Evolutionary conservation across 2,888 invertebrate genomes (phyloP).

Genomic region (Gryllus longicercus): DNA sequence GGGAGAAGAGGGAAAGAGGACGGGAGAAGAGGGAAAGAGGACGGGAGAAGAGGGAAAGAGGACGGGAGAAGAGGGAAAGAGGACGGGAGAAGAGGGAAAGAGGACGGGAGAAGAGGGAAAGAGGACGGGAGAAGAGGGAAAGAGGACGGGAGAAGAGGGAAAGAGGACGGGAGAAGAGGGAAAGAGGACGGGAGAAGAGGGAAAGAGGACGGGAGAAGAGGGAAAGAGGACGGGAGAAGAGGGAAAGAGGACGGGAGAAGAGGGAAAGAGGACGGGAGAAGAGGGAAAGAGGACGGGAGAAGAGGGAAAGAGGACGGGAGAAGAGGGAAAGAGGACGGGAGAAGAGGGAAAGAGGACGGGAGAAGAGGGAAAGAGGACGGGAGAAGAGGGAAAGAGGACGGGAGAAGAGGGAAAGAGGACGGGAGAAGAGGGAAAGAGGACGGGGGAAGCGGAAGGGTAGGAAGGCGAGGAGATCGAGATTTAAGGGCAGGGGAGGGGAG

Average conservation of each 20-base stretch:
- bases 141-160: background rate
- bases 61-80: too few relatives aligned
- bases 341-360: background rate
- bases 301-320: background rate
- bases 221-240: background rate
- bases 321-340: background rate
- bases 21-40: background rate
- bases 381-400: background rate
- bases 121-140: background rate
- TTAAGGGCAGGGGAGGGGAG: background rate
- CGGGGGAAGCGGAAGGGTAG: background rate
- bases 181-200: background rate
- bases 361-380: background rate
- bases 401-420: too few relatives aligned
- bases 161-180: background rate
- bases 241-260: background rate
- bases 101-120: background rate
- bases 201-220: background rate
- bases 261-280: background rate
- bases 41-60: background rate
- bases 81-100: background rate
- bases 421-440: background rate
- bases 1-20: background rate
- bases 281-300: background rate
- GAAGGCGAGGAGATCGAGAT: background rate